Percentiles rank a stretch among this genome's conserved stretches.
Conservation (phyloP, 2,797 vertebrate genomes). For the Anguilla marmorata region DNA sequence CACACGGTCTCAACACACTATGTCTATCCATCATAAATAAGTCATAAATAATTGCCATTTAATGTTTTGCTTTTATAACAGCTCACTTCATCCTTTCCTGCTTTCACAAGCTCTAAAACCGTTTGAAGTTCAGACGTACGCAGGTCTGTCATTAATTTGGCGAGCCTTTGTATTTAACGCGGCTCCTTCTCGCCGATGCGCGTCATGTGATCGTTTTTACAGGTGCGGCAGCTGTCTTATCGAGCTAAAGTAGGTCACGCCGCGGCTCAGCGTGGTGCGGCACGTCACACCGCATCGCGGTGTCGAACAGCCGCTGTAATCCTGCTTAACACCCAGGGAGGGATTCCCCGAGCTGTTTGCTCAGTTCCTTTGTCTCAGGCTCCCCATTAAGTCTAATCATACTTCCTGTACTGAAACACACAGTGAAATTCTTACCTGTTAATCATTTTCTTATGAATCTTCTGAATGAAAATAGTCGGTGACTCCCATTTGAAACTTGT, state of each 20-base stretch:
- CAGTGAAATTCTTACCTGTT: not conserved
- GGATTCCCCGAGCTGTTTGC: not conserved
- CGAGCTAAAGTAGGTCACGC: not conserved
- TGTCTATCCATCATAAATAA: too few species aligned
- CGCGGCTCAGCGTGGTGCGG: not conserved
- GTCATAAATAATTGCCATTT: too few species aligned
- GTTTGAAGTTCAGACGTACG: not conserved
- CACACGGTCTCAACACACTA: too few species aligned
- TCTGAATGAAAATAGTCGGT: too few species aligned
- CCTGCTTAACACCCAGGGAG: not conserved
- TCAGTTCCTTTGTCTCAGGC: not conserved
- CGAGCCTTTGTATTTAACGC: not conserved
- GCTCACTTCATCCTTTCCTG: too few species aligned
- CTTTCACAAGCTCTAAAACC: not conserved
- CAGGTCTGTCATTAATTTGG: not conserved
- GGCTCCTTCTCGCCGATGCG: not conserved
- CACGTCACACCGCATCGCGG: not conserved
- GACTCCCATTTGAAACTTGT: too few species aligned
- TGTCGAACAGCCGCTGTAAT: not conserved
- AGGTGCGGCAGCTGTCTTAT: not conserved
- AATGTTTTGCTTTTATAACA: too few species aligned
- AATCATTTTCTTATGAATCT: too few species aligned
- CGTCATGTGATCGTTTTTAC: not conserved
- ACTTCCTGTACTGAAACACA: not conserved
- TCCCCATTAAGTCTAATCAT: not conserved